Evolutionary conservation across 2,888 invertebrate genomes (phyloP), one percentile per base, ranked within the genome.

Genomic region (Ochropacha duplaris): DNA sequence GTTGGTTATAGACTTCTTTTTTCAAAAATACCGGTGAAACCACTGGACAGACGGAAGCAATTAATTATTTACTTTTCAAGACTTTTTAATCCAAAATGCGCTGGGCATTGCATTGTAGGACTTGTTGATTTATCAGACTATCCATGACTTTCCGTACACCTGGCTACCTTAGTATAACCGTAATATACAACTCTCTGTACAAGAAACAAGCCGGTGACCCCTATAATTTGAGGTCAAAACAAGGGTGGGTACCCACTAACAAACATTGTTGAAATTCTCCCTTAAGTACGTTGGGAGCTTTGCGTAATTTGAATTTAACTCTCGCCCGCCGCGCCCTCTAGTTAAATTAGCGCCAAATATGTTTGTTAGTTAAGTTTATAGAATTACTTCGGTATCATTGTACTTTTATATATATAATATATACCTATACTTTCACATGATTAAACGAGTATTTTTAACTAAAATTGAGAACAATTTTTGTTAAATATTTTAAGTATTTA

Each of bases 201-300:
- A 44, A 44, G 44, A 52, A 22, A 9, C 22, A 19, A 51, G 28
- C 26, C 31, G 6, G 31, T 52, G 52, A 52, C 56, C 56, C 56
- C 36, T 56, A 56, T 56, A 56, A 56, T 56, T 56, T 56, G 56
- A 50, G 56, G 50, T 36, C 56, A 56, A 56, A 56, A 56, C 50
- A 56, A 50, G 56, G 31, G 31, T 31, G 31, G 31, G 50, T 22
- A 39, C 3, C 39, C 22, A 36, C 50, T 24, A 56, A 39, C 56
- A 56, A 56, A 56, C 56, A 56, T 50, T 36, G 50, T 49, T 50
- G 36, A 26, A 56, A 56, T 56, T 52, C 34, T 50, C 36, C 50
- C 50, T 16, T 39, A 56, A 56, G 56, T 26, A 49, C 52, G 52
- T 22, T 24, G 52, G 51, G 31, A 44, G 44, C 31, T 26, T 31